A percentile compares a stretch with the other conserved stretches of the same genome.
Conservation (phyloP, 2,888 invertebrate species). For the Acleris holmiana region DNA sequence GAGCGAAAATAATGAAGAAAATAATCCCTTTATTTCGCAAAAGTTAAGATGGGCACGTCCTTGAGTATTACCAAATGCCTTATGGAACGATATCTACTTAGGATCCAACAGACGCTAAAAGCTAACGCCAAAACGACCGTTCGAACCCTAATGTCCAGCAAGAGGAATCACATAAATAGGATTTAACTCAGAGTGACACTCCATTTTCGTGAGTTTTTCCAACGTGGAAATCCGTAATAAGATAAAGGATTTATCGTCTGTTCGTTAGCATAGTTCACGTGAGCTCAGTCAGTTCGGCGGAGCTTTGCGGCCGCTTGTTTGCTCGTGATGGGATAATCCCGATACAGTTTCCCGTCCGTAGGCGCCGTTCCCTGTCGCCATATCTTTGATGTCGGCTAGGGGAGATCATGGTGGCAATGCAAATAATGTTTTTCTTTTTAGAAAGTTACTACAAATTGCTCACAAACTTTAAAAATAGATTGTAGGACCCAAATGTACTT, state of each 20-base stretch:
- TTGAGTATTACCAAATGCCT: too few relatives aligned
- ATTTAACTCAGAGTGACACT: slow-evolving; percentile 46
- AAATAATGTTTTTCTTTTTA: not conserved
- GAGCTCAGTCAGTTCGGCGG: slow-evolving; percentile 56
- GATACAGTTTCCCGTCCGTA: slow-evolving; percentile 63
- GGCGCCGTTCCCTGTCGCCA: slow-evolving; percentile 49
- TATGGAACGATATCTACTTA: too few relatives aligned
- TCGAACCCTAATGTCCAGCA: slow-evolving; percentile 17
- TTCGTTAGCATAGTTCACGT: slow-evolving; percentile 78
- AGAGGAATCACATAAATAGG: slow-evolving; percentile 45
- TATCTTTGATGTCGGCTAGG: slow-evolving; percentile 60
- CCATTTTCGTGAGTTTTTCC: slow-evolving; percentile 47
- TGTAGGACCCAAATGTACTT: too few relatives aligned
- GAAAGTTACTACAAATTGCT: not conserved
- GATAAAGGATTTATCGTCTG: slow-evolving; percentile 81
- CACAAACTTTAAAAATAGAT: too few relatives aligned
- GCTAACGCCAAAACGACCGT: not conserved
- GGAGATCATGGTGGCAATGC: slow-evolving; percentile 52
- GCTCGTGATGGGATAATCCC: slow-evolving; percentile 74
- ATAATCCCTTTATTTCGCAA: too few relatives aligned
- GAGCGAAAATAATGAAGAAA: too few relatives aligned
- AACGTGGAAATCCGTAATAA: slow-evolving; percentile 67
- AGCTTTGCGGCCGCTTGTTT: slow-evolving; percentile 73
- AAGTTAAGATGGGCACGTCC: too few relatives aligned
- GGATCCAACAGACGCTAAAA: too few relatives aligned